Conservation (phyloP, 30 jellyfish, hydroid and myxozoan species). For the Mastigias papua region DNA sequence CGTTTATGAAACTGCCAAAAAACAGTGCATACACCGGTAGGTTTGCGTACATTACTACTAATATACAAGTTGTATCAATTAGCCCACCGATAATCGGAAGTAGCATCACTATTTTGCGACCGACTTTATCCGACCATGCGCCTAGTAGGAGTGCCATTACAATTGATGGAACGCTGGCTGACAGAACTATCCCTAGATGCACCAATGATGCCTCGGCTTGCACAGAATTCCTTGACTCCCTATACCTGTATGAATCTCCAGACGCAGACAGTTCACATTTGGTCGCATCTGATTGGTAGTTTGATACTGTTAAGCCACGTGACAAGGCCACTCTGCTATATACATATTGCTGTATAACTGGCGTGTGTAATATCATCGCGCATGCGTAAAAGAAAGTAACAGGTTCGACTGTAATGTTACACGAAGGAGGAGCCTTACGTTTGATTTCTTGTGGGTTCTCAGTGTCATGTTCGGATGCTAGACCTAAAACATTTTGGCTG, state of each 20-base stretch:
- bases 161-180: conserved; percentile 95
- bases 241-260: conserved; percentile 21
- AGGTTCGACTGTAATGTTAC: conserved; percentile 89
- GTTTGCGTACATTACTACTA: conserved; percentile 76
- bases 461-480: neutral
- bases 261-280: conserved; percentile 71
- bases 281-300: conserved; percentile 83
- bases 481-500: neutral
- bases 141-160: conserved; percentile 96
- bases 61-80: conserved; percentile 77
- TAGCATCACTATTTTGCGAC: conserved; percentile 84
- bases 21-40: conserved; percentile 85
- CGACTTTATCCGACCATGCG: conserved; percentile 98
- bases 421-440: conserved; percentile 7
- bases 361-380: conserved; percentile 98
- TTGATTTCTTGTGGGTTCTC: neutral
- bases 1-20: conserved; percentile 92
- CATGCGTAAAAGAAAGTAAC: conserved; percentile 98
- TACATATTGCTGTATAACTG: conserved; percentile 94
- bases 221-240: conserved; percentile 71
- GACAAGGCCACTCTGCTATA: conserved; percentile 79
- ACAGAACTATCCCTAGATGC: conserved; percentile 88
- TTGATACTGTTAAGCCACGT: conserved; percentile 74
- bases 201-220: conserved; percentile 93
- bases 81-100: conserved; percentile 95